Evolutionary conservation across 1,140 invertebrate species (phyloP), one percentile per base, ranked within the genome.

Genomic region (Hormaphis cornu): DNA sequence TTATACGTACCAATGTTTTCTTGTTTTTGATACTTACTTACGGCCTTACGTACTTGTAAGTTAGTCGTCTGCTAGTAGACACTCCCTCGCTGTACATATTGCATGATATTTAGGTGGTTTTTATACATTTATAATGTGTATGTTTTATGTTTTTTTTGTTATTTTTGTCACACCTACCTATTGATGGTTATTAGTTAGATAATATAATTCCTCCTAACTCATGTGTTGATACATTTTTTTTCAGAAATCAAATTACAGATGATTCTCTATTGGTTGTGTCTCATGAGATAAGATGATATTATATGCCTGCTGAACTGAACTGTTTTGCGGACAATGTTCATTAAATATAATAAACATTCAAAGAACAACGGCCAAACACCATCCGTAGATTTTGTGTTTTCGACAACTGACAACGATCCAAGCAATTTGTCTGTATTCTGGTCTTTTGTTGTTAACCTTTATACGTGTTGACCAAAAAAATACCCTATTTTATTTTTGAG

Each of bases 301-400:
- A 16, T 56, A 56, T 18, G 30, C n/a, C 16, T 18, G 3, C 22
- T 37, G 2, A 24, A 33, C 26, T 33, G 20, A n/a, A 33, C 12
- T 10, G 24, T n/a, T 12, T 35, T 48, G 16, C 61, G 14, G 44
- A 66, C 61, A 66, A 66, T 66, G 61, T 50, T 30, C 18, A 33
- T 66, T 50, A 66, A 46, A 48, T 66, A 61, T 48, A 8, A 48
- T 33, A 48, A 63, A 66, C 46, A 66, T 50, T 28, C 22, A 33
- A 28, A 22, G 24, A 50, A 48, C 28, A 18, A 24, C 30, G 12
- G 44, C 35, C 28, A 48, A 48, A 24, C 9, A 48, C 28, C 44
- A 48, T 12, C 40, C 26, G 20, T 40, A 20, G 18, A 22, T 50
- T 30, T 33, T 8, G 30, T 30, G 1, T 10, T 35, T 48, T 66